phyloP scores from a whole-genome alignment of 1,140 invertebrate genomes.

The Vanessa atalanta region DNA sequence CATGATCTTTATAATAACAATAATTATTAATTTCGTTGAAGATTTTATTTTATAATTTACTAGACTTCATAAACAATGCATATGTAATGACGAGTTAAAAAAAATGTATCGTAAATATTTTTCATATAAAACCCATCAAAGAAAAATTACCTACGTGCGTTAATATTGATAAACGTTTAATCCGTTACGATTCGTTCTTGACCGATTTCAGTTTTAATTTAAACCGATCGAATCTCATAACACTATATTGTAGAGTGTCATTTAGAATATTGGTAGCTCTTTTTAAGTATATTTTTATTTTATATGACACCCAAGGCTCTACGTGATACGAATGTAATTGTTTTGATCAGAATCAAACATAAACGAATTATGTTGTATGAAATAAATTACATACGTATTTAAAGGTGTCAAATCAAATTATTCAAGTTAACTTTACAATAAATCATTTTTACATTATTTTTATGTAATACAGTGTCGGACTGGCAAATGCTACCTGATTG shows the following conservation, averaged over 20 bases:
- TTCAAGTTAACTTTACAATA: no score
- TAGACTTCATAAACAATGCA: no score
- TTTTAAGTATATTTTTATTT: slow-evolving; percentile 40
- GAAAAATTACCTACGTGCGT: not conserved
- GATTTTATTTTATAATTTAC: no score
- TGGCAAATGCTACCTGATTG: no score
- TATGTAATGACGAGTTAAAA: no score
- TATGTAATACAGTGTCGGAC: no score
- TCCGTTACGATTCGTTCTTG: slow-evolving; percentile 23
- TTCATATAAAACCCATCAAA: not conserved
- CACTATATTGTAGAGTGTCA: slow-evolving; percentile 47
- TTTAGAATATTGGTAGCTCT: slow-evolving; percentile 42
- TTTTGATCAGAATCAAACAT: slow-evolving; percentile 35
- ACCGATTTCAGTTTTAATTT: slow-evolving; percentile 31
- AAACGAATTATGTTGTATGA: not conserved
- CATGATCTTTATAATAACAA: no score
- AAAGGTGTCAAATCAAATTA: no score
- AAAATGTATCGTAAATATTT: not conserved
- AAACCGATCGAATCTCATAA: slow-evolving; percentile 41
- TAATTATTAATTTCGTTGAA: no score
- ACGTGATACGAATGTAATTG: slow-evolving; percentile 44
- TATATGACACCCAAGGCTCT: slow-evolving; percentile 46
- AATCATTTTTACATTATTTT: no score
- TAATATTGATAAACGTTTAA: not conserved
- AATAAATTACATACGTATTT: not conserved